phyloP scores from a whole-genome alignment of 2,888 invertebrate species.

The Oxycera nigricornis region DNA sequence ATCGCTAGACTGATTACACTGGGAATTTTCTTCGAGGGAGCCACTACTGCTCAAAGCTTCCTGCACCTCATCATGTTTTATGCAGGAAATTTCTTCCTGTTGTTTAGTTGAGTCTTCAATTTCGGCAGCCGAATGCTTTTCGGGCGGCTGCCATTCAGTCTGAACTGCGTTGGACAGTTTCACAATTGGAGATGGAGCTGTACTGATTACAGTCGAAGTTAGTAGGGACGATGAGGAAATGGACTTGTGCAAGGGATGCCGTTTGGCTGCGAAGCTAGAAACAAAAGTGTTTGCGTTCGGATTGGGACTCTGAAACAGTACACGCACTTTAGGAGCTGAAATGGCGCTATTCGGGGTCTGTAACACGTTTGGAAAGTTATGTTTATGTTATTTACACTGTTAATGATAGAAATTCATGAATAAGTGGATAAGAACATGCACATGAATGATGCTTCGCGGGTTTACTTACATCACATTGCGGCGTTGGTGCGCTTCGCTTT shows the following conservation, averaged over 20 bases:
- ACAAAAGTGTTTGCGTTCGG: neutral
- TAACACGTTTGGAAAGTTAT: slow-evolving; percentile 40
- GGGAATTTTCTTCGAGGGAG: neutral
- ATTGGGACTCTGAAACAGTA: slow-evolving; percentile 59
- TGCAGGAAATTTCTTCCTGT: neutral
- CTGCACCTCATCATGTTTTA: neutral
- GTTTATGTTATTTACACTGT: slow-evolving; percentile 20
- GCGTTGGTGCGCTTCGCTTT: slow-evolving; percentile 52
- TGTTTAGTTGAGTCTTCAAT: neutral
- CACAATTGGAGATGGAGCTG: neutral
- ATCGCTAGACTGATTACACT: neutral
- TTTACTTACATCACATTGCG: slow-evolving; percentile 47
- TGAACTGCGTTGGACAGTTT: neutral
- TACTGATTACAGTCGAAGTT: slow-evolving; percentile 43
- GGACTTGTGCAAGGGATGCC: slow-evolving; percentile 57
- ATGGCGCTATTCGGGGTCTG: slow-evolving; percentile 58
- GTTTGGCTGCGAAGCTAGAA: slow-evolving; percentile 45
- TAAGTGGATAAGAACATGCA: slow-evolving; percentile 4
- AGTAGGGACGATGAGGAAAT: slow-evolving; percentile 58
- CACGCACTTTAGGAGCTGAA: slow-evolving; percentile 57
- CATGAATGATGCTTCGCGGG: slow-evolving; percentile 29
- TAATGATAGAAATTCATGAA: slow-evolving; percentile 7
- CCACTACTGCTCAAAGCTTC: neutral
- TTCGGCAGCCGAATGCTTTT: neutral
- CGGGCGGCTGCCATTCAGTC: neutral